Percentiles rank a stretch among this genome's conserved stretches.
Evolutionary conservation across 2,888 invertebrate species (phyloP).

Genomic region (Creontiades dilutus): DNA sequence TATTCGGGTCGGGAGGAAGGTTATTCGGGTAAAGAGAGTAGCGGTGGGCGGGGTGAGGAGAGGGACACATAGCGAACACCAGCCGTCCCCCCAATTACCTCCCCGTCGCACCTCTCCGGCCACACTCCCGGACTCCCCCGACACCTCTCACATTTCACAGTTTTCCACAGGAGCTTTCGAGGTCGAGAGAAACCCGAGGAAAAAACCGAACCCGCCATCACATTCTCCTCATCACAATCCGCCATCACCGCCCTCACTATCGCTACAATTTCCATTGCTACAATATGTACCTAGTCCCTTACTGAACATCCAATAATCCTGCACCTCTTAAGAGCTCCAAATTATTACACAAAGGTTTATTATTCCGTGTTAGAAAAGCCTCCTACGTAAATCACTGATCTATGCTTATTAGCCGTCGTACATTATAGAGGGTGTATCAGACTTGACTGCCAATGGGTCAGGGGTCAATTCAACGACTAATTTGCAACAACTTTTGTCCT

Average conservation of each 20-base stretch:
- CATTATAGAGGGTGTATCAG: no score
- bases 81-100: background rate
- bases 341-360: no score
- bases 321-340: no score
- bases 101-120: background rate
- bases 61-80: background rate
- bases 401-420: no score
- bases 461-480: no score
- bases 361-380: no score
- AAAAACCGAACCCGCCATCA: background rate
- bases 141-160: slow-evolving; percentile 18
- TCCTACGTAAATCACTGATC: no score
- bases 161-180: slow-evolving; percentile 18
- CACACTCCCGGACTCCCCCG: background rate
- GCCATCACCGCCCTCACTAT: background rate
- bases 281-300: background rate
- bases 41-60: background rate
- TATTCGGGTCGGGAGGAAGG: background rate
- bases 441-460: no score
- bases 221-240: background rate
- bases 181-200: slow-evolving; percentile 17
- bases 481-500: no score
- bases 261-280: background rate
- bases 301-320: no score
- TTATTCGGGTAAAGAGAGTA: background rate